These are phyloP conservation scores for Sceliomorpha sp. DNA, from an alignment of 2,888 invertebrate species.

Conservation along the genomic window DNA sequence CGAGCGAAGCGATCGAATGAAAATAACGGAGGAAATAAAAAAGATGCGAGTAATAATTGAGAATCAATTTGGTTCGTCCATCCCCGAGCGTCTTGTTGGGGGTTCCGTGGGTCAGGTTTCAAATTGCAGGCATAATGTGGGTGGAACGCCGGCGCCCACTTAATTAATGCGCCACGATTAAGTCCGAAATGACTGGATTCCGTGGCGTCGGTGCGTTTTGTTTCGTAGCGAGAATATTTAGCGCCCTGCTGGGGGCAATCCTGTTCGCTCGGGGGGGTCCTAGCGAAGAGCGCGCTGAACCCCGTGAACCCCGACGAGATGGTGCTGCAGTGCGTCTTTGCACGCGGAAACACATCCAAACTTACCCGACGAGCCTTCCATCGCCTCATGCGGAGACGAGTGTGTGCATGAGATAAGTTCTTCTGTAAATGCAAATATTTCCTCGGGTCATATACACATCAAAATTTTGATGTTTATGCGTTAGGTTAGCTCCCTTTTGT, in stretches of 20 bases:
- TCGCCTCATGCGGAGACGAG: background rate
- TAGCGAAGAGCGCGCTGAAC: constrained; percentile 37
- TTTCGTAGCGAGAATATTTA: constrained; percentile 76
- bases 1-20: too few species aligned
- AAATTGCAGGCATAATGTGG: constrained; percentile 60
- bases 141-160: constrained; percentile 69
- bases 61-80: constrained; percentile 10
- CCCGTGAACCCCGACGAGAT: constrained; percentile 32
- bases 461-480: too few species aligned
- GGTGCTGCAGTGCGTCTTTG: constrained; percentile 11
- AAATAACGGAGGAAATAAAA: too few species aligned
- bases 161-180: constrained; percentile 79
- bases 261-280: constrained; percentile 74
- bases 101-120: constrained; percentile 31
- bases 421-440: constrained; percentile 10
- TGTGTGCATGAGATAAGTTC: constrained; percentile 11
- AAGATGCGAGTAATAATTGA: constrained; percentile 18
- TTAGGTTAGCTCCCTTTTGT: too few species aligned
- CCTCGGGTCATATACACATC: background rate
- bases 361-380: constrained; percentile 12
- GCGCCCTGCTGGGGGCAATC: constrained; percentile 79
- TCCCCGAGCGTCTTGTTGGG: constrained; percentile 2
- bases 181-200: constrained; percentile 72
- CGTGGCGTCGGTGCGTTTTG: constrained; percentile 75
- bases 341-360: constrained; percentile 36